A percentile compares a stretch with the other conserved stretches of the same genome.
Conservation (phyloP, 2,888 invertebrate species). For the Balanococcus diminutus region DNA sequence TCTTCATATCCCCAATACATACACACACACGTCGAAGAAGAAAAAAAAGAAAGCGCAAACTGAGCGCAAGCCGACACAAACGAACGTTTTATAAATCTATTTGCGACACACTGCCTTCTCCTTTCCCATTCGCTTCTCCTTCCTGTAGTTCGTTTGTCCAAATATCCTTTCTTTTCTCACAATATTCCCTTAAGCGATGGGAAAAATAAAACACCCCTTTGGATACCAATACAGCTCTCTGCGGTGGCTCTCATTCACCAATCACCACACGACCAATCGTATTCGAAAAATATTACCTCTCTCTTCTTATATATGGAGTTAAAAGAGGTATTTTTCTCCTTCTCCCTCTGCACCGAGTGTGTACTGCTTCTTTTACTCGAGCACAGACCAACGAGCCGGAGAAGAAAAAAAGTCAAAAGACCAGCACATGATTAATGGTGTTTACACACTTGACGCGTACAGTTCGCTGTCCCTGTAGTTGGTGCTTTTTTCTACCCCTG, state of each 20-base stretch:
- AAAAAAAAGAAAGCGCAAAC: neutral
- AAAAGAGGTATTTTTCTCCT: neutral
- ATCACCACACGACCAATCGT: neutral
- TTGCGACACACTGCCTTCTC: neutral
- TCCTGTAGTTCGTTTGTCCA: neutral
- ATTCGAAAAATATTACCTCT: neutral
- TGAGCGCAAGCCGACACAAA: neutral
- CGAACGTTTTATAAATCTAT: neutral
- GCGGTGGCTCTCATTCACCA: neutral
- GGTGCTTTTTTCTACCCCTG: neutral
- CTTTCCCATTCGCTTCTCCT: neutral
- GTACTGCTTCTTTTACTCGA: neutral
- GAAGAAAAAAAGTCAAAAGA: neutral
- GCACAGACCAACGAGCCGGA: neutral
- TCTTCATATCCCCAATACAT: neutral
- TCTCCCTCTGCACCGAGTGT: neutral
- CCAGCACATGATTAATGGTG: slow-evolving; percentile 26
- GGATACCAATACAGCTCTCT: neutral
- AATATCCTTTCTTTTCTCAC: neutral
- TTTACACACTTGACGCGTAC: slow-evolving; percentile 14
- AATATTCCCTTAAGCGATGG: neutral
- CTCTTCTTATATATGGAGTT: neutral
- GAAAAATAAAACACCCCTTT: neutral
- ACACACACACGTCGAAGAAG: neutral
- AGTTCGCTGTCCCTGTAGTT: neutral